Base-by-base conservation (phyloP, 1,140 invertebrate species). In the Neodiprion fabricii region DNA sequence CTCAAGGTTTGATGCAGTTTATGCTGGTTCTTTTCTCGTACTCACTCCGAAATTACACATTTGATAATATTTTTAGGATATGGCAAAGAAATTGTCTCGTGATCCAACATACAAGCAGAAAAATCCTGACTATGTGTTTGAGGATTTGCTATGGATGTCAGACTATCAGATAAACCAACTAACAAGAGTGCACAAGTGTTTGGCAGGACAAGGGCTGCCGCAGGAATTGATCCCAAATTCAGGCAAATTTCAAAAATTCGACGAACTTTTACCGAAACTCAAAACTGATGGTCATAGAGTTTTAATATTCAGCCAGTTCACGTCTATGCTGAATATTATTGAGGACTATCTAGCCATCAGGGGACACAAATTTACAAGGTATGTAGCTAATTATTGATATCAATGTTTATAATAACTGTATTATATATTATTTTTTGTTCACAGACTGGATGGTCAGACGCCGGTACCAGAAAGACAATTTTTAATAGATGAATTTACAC, bases 251-350 rank as follows among this genome's bases (percentile, higher is more conserved):
- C 81, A 90, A 66, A 92, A 95, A 80, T 85, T 98, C 73, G 96
- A 98, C 83, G 89, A 92, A 78, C 88, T 97, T 81, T 86, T 98
- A 66, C 91, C 92, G 0, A 90, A 92, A 79, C 87, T 98, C 48
- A 93, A 95, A 84, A 86, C 87, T 8, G 91, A 91, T 1, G 93
- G 93, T 0, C 94, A 96, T 83, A 89, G 96, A 49, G 94, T 98
- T 48, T 88, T 99, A 69, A 92, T 99, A 68, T 99, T 99, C 89
- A 98, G 96, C 84, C 97, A 99, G 89, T 98, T 98, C 87, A 95
- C 96, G 5, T 96, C 97, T 90, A 92, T 98, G 88, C 90, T 99
- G 82, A 96, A 98, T 86, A 92, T 99, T 75, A 84, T 97, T 70
- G 94, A 97, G 85, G 94, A 96, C 78, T 98, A 96, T 88, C 88